A percentile compares a stretch with the other conserved stretches of the same genome.
These are phyloP conservation scores for Thamnaconus septentrionalis DNA, from an alignment of 2,113 vertebrate genomes.

Conservation along the genomic window DNA sequence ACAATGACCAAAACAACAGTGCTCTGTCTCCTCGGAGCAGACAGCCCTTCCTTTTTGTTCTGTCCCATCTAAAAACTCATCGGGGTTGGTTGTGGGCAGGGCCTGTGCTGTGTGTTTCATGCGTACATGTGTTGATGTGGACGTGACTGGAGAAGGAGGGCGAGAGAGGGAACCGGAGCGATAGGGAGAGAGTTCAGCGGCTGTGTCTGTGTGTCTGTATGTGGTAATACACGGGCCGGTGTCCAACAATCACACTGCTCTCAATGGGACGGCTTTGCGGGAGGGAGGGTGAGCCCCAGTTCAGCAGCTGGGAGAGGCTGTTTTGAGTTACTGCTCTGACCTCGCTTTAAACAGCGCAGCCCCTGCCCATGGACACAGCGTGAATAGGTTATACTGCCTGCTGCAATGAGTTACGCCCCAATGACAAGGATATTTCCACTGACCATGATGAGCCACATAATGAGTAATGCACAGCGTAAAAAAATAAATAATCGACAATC, in stretches of 20 bases:
- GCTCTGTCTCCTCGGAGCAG: slow-evolving; percentile 31
- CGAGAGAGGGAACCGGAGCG: neutral
- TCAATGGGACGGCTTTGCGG: slow-evolving; percentile 50
- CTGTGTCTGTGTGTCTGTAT: slow-evolving; percentile 3
- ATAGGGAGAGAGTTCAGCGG: slow-evolving; percentile 14
- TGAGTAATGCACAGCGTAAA: slow-evolving; percentile 28
- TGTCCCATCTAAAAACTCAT: slow-evolving; percentile 46
- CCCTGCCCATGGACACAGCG: slow-evolving; percentile 35
- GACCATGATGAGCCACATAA: slow-evolving; percentile 32
- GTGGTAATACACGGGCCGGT: slow-evolving; percentile 39
- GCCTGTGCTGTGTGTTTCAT: slow-evolving; percentile 31
- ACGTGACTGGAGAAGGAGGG: neutral
- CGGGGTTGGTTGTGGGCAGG: slow-evolving; percentile 45
- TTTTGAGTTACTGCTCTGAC: slow-evolving; percentile 52
- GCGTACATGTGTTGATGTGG: slow-evolving; percentile 34
- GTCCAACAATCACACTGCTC: slow-evolving; percentile 63
- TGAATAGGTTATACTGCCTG: slow-evolving; percentile 23
- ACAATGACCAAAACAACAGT: slow-evolving; percentile 36
- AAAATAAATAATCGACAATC: slow-evolving; percentile 19
- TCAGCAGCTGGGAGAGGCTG: slow-evolving; percentile 71
- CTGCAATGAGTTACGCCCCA: slow-evolving; percentile 65
- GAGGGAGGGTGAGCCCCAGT: slow-evolving; percentile 63
- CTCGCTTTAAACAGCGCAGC: slow-evolving; percentile 38
- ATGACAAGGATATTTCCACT: slow-evolving; percentile 60
- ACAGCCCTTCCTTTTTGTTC: slow-evolving; percentile 47